Evolutionary conservation across 2,113 vertebrate genomes (phyloP).

Genomic region (Periophthalmus modestus): DNA sequence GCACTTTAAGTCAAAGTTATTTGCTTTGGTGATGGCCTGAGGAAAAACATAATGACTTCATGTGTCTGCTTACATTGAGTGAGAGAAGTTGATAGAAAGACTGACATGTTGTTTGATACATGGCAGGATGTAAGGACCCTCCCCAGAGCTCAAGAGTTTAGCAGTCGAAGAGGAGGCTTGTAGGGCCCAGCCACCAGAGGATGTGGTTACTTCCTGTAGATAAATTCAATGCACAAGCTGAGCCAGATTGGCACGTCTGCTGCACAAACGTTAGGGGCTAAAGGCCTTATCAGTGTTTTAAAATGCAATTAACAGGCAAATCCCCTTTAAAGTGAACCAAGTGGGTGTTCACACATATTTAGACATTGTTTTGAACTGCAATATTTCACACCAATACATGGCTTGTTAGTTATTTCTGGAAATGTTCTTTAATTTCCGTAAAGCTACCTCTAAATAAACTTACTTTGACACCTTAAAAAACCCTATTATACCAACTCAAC

Average conservation of each 20-base stretch:
- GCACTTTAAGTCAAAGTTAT: constrained; percentile 3
- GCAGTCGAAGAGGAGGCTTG: constrained; percentile 38
- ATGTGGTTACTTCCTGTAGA: constrained; percentile 77
- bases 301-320: not conserved
- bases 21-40: constrained; percentile 14
- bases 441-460: not conserved
- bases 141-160: constrained; percentile 51
- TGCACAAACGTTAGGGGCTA: not conserved
- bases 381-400: not conserved
- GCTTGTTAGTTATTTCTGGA: not conserved
- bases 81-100: constrained; percentile 17
- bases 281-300: not conserved
- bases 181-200: constrained; percentile 53
- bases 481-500: not conserved
- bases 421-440: not conserved
- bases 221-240: constrained; percentile 44
- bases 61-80: not conserved
- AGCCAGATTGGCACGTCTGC: constrained; percentile 28
- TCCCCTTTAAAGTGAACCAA: not conserved
- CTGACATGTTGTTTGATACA: constrained; percentile 46
- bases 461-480: not conserved
- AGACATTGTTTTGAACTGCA: not conserved
- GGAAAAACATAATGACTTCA: not conserved
- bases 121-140: constrained; percentile 66
- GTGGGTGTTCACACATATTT: not conserved